phyloP scores from a whole-genome alignment of 2,888 invertebrate genomes.

The Gymnosoma rotundatum region DNA sequence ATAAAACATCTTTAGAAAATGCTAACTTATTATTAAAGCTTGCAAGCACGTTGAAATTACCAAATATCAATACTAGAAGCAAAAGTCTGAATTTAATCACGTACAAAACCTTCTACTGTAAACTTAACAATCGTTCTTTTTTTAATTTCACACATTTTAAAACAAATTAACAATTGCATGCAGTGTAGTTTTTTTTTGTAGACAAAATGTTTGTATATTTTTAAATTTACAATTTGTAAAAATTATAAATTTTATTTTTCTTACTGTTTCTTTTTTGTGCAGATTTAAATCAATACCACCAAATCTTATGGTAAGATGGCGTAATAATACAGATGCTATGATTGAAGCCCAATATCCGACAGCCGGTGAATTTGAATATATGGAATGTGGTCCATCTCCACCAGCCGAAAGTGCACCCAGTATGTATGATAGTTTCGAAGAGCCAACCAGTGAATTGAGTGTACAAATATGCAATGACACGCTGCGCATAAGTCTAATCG shows the following conservation, averaged over 20 bases:
- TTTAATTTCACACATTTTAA: too few relatives aligned
- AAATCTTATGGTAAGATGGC: constrained; percentile 84
- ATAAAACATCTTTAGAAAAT: too few relatives aligned
- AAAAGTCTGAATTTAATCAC: too few relatives aligned
- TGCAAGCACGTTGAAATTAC: too few relatives aligned
- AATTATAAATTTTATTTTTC: not conserved
- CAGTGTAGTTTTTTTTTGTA: not conserved
- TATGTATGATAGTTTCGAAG: constrained; percentile 91
- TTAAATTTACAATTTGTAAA: not conserved
- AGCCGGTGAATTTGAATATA: constrained; percentile 87
- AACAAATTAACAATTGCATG: too few relatives aligned
- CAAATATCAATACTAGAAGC: too few relatives aligned
- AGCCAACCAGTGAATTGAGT: constrained; percentile 87
- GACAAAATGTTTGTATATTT: not conserved
- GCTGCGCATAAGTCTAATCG: constrained; percentile 88
- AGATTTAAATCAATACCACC: constrained; percentile 83
- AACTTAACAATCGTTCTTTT: too few relatives aligned
- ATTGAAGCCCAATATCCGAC: constrained; percentile 88
- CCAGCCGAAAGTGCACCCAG: constrained; percentile 91
- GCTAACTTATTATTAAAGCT: too few relatives aligned
- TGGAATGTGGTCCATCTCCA: constrained; percentile 91
- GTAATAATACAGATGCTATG: constrained; percentile 84
- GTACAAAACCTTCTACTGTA: too few relatives aligned
- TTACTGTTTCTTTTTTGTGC: not conserved
- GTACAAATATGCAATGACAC: constrained; percentile 89